phyloP scores from a whole-genome alignment of 2,888 invertebrate genomes.

The Ypsolopha scabrella region DNA sequence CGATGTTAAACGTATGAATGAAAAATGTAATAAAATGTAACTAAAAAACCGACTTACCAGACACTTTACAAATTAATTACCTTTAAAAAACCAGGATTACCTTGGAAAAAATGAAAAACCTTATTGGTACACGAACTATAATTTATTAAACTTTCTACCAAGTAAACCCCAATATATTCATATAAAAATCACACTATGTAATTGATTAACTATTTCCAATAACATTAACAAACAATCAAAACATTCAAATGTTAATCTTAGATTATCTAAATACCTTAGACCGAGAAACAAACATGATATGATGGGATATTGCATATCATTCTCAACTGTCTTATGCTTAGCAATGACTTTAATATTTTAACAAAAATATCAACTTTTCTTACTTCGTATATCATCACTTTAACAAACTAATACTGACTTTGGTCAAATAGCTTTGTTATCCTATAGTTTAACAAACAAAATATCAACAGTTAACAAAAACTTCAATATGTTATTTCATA shows the following conservation, averaged over 20 bases:
- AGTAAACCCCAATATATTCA: slow-evolving; percentile 70
- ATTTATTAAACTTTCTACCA: slow-evolving; percentile 67
- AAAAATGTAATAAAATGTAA: slow-evolving; percentile 2
- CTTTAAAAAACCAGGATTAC: slow-evolving; percentile 5
- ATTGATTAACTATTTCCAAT: slow-evolving; percentile 56
- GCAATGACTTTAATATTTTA: slow-evolving; percentile 48
- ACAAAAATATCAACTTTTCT: slow-evolving; percentile 45
- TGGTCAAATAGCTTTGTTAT: slow-evolving; percentile 70
- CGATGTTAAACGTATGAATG: background rate
- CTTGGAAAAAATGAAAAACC: slow-evolving; percentile 33
- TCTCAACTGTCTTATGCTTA: slow-evolving; percentile 38
- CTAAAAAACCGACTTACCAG: slow-evolving; percentile 4
- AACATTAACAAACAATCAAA: slow-evolving; percentile 67
- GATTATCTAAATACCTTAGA: slow-evolving; percentile 36
- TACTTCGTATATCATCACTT: slow-evolving; percentile 44
- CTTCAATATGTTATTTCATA: slow-evolving; percentile 54
- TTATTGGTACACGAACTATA: slow-evolving; percentile 34
- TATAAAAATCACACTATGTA: slow-evolving; percentile 66
- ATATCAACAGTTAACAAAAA: slow-evolving; percentile 65
- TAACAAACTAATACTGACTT: slow-evolving; percentile 69
- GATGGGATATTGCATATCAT: slow-evolving; percentile 52
- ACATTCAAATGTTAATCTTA: slow-evolving; percentile 38
- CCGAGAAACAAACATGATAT: slow-evolving; percentile 45
- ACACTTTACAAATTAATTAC: background rate
- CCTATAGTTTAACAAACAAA: slow-evolving; percentile 56